Conservation (phyloP, 2,797 vertebrate species). For the Xenopus petersii region DNA sequence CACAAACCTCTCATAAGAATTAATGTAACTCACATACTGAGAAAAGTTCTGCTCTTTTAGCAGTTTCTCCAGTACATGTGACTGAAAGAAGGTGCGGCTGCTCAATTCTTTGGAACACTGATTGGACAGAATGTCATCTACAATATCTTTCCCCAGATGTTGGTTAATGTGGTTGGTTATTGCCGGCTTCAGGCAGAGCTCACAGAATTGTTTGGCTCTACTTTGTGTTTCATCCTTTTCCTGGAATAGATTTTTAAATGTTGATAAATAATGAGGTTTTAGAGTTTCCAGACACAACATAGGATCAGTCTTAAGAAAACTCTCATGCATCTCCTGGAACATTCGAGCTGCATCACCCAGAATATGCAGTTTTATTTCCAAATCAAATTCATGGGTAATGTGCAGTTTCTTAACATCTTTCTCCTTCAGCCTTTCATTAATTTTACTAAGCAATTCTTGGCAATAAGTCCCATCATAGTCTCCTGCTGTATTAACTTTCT, state of each 20-base stretch:
- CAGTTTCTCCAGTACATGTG: neutral
- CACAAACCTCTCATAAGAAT: constrained; percentile 53
- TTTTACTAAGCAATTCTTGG: constrained; percentile 59
- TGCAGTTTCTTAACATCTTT: constrained; percentile 43
- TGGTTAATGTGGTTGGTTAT: neutral
- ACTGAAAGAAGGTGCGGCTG: constrained; percentile 1
- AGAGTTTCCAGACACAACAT: constrained; percentile 47
- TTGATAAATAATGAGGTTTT: constrained; percentile 41
- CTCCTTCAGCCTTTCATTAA: constrained; percentile 59
- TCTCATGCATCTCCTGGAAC: constrained; percentile 67
- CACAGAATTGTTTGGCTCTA: constrained; percentile 2
- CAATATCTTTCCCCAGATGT: neutral
- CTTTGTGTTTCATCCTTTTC: neutral
- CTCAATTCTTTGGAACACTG: neutral
- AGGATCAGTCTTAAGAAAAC: constrained; percentile 58
- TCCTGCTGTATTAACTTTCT: constrained; percentile 55
- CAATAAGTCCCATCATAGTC: constrained; percentile 68
- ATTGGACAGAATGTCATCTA: constrained; percentile 7
- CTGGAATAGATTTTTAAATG: neutral
- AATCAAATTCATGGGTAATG: constrained; percentile 62
- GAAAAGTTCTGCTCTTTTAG: neutral
- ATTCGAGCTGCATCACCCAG: constrained; percentile 59
- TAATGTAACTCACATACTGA: constrained; percentile 44
- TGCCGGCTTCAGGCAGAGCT: constrained; percentile 1
- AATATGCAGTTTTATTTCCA: constrained; percentile 66